Evolutionary conservation across 2,797 vertebrate genomes (phyloP), one percentile per base, ranked within the genome.

Genomic region (Garrulus glandarius): DNA sequence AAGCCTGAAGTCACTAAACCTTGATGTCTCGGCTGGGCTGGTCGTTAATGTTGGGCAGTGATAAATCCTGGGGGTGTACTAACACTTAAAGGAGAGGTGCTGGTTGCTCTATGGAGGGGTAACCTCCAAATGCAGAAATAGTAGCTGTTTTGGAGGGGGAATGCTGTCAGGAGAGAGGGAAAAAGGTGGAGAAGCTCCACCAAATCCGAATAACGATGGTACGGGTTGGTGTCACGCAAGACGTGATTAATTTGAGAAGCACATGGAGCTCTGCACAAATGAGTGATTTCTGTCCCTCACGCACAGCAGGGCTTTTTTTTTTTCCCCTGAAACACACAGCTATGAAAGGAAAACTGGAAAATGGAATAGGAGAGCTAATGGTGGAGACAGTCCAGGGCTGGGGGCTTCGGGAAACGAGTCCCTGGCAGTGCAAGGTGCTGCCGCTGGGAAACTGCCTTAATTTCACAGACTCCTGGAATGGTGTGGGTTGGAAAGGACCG

Each of bases 1-100:
- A 65, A 56, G 70, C 65, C 67, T 72, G 32, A 64, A 88, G 56
- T 82, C 63, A 21, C 55, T 94, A 96, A 95, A 89, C 72, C 72
- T 92, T 87, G 80, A 34, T 94, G 59, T 87, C 74, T 77, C 2
- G 0, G 56, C 81, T 44, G 26, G 47, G 70, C 77, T 70, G 30
- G 83, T 84, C 20, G 37, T 96, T 90, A 86, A 81, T 52, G 41
- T 56, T 87, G 44, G 34, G 32, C 67, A 46, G 52, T 22, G 17
- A 72, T 93, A 95, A 96, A 96, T 92, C 89, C 87, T 65, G 37
- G 2, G 2, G 30, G 27, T 92, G 50, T 43, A 22, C 63, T 49
- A 81, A 65, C 24, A 34, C 76, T 46, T 39, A 39, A 53, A 46
- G 82, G 84, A 63, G 70, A 53, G n/a, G n/a, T 46, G 55, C 61